A percentile compares a stretch with the other conserved stretches of the same genome.
Conservation (phyloP, 2,797 vertebrate genomes). For the Toxotes lorentzi region DNA sequence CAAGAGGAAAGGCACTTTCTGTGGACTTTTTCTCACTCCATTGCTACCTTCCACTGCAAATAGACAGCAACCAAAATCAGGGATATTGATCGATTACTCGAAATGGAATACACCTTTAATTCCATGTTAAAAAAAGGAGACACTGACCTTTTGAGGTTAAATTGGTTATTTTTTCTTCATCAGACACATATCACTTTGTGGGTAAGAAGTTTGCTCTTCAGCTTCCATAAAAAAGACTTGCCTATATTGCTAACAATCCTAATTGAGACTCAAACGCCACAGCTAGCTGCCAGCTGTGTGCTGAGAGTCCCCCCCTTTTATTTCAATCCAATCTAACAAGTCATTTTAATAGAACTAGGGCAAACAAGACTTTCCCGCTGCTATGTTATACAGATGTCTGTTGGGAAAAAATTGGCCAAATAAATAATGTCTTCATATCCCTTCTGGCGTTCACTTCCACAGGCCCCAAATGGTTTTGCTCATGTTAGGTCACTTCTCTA, state of each 20-base stretch:
- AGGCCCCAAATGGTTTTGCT: slow-evolving; percentile 40
- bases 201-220: slow-evolving; percentile 24
- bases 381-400: slow-evolving; percentile 9
- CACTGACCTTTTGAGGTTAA: slow-evolving; percentile 22
- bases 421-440: slow-evolving; percentile 31
- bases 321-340: slow-evolving; percentile 23
- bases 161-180: slow-evolving; percentile 41
- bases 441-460: slow-evolving; percentile 40
- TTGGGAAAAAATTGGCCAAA: slow-evolving; percentile 27
- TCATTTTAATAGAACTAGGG: slow-evolving; percentile 31
- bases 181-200: slow-evolving; percentile 10
- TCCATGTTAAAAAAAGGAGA: slow-evolving; percentile 23
- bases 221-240: slow-evolving; percentile 21
- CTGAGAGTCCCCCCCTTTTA: slow-evolving; percentile 25
- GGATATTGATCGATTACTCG: slow-evolving; percentile 28
- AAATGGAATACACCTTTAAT: slow-evolving; percentile 35
- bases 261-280: slow-evolving; percentile 20
- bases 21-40: slow-evolving; percentile 83
- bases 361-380: slow-evolving; percentile 10
- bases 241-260: slow-evolving; percentile 5
- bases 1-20: slow-evolving; percentile 99
- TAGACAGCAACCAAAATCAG: slow-evolving; percentile 47
- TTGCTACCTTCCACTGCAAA: slow-evolving; percentile 73
- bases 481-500: slow-evolving; percentile 49
- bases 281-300: slow-evolving; percentile 18